Evolutionary conservation across 2,888 invertebrate species (phyloP), one percentile per base, ranked within the genome.

Genomic region (Cyclophora albipunctata): DNA sequence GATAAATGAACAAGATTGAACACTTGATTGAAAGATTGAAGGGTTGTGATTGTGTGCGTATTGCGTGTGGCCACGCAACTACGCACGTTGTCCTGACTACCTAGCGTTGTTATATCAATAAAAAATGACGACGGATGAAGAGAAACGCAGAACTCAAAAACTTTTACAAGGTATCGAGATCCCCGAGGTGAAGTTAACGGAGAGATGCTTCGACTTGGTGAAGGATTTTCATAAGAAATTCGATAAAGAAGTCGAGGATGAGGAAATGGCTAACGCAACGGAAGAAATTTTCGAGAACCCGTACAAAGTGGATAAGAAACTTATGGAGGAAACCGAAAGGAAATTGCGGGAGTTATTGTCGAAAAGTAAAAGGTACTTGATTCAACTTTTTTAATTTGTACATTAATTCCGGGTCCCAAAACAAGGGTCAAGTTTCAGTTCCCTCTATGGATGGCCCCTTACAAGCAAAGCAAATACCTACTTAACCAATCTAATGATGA

Each of bases 81-180:
- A 35, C 49, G 40, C 20, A 49, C 42, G 46, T 64, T 64, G 60
- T 61, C 54, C 52, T 64, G 54, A 52, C 50, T 54, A 66, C 60
- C 6, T 4, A 7, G 1, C 34, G 35, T 34, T 20, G 45, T 45
- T 37, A 34, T 42, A 5, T 35, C 43, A 49, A 46, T 52, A 33
- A 45, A 55, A 51, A 53, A 87, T 87, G 87, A 59, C 78, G 41
- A 85, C 87, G 3, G 85, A 86, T 49, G 86, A 86, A 60, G 84
- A 87, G 5, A 87, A 87, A 66, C 54, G 64, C 5, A 81, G 83
- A 63, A 55, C 85, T 45, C 59, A 68, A 6, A 86, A 85, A 64
- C 71, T 87, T 42, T 64, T 87, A n/a, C 71, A 80, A 56, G 76
- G 69, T 35, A 54, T 87, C 7, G 83, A 84, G 51, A 73, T 83